These are phyloP conservation scores for Betta splendens DNA, from an alignment of 2,797 vertebrate genomes.

Conservation along the genomic window DNA sequence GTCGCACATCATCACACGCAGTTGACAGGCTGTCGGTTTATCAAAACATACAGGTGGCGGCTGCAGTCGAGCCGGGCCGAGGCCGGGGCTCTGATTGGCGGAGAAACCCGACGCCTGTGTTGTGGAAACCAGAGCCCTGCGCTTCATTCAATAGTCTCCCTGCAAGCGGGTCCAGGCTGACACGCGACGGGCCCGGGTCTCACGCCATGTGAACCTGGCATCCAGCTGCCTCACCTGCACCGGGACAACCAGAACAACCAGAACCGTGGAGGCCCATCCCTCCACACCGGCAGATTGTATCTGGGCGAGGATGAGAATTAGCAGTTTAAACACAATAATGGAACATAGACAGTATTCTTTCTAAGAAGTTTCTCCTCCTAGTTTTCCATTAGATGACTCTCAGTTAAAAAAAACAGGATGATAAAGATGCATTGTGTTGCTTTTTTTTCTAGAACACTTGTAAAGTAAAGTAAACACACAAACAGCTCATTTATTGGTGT, in stretches of 20 bases:
- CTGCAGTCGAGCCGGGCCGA: conserved; percentile 28
- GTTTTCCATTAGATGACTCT: not conserved
- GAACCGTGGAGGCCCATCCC: not conserved
- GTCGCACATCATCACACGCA: conserved; percentile 36
- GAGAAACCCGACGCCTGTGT: conserved; percentile 56
- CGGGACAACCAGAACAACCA: not conserved
- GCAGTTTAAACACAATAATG: not conserved
- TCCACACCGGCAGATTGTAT: conserved; percentile 2
- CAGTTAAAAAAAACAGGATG: not conserved
- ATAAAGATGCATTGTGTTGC: not conserved
- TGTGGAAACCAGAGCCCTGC: conserved; percentile 46
- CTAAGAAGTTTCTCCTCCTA: not conserved
- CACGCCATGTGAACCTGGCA: conserved; percentile 57
- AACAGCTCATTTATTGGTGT: not conserved
- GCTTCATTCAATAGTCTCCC: conserved; percentile 67
- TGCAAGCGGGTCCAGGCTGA: conserved; percentile 42
- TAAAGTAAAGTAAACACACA: not conserved
- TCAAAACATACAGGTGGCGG: conserved; percentile 57
- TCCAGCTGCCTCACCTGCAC: conserved; percentile 9
- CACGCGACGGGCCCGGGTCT: conserved; percentile 58
- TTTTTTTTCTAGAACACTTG: not conserved
- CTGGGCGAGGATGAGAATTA: not conserved
- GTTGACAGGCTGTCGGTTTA: conserved; percentile 58
- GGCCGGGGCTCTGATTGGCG: conserved; percentile 52
- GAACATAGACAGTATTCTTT: not conserved